Evolutionary conservation across 2,113 vertebrate genomes (phyloP), one percentile per base, ranked within the genome.

Genomic region (Rousettus leschenaultii): DNA sequence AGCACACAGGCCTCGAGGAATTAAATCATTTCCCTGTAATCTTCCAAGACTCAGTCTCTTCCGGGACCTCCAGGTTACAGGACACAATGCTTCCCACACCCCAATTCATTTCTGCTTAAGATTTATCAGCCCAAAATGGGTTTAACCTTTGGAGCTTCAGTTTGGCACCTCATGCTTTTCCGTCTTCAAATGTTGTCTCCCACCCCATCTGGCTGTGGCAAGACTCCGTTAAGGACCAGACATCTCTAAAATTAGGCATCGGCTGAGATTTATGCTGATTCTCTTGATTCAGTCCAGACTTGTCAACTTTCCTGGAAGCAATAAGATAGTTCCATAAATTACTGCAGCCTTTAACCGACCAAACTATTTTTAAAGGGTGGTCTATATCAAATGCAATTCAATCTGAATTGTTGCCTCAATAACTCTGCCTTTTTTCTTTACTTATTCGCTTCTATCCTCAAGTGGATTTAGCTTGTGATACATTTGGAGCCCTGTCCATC

Each of bases 191-290:
- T 77, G 93, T 75, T 96, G 97, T 97, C 96, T 97, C 97, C 97
- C 96, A 97, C 92, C 95, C 95, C 97, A 97, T 95, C 94, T 97
- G 97, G 93, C 89, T 97, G 94, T 96, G 89, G 94, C 86, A 97
- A 97, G 89, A 89, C 95, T 97, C 63, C 78, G 92, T 95, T 74
- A 93, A 97, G 93, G 94, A 95, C 91, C 91, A 98, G 96, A 97
- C 91, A 93, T 89, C 95, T 97, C 97, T 97, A 98, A 97, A 97
- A 95, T 97, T 97, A 97, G 96, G 95, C 95, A 73, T 95, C 90
- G 48, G 63, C 85, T 77, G 92, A 92, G 96, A 97, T 95, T 96
- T 96, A 97, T 94, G 93, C 96, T 96, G 96, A 97, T 96, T 97
- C 96, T 95, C 90, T 93, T 97, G 87, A 97, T 97, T 98, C 96